Evolutionary conservation across 2,113 vertebrate species (phyloP).

Genomic region (Indri indri): DNA sequence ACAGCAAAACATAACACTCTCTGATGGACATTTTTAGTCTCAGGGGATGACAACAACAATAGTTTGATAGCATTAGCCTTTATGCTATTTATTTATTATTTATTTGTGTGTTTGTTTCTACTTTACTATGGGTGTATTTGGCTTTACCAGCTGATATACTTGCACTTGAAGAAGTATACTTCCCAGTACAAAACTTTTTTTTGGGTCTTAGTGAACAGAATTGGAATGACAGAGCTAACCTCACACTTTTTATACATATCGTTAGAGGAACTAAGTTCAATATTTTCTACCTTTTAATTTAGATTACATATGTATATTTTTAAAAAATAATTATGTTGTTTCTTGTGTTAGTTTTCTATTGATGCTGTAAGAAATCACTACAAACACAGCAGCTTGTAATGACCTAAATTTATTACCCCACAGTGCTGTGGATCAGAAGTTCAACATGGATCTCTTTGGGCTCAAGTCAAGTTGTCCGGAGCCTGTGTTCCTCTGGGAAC

Average conservation of each 20-base stretch:
- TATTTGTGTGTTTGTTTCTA: not conserved
- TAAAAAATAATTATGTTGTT: not conserved
- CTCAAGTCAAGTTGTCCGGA: not conserved
- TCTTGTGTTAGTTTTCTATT: not conserved
- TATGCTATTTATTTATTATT: not conserved
- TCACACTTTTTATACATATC: not conserved
- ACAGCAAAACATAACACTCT: not conserved
- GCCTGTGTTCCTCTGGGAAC: fast-evolving
- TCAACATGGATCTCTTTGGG: not conserved
- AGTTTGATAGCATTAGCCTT: not conserved
- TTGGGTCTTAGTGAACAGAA: not conserved
- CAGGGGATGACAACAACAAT: no score
- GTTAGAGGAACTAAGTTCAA: not conserved
- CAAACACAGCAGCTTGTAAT: not conserved
- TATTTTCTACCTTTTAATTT: not conserved
- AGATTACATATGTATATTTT: not conserved
- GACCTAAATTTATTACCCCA: not conserved
- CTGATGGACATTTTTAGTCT: no score
- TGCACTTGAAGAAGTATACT: not conserved
- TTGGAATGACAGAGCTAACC: not conserved
- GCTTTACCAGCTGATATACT: not conserved
- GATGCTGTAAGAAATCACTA: not conserved
- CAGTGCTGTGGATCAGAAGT: not conserved
- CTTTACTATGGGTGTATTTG: not conserved
- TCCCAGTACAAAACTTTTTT: not conserved